These are phyloP conservation scores for Chalcis sispes DNA, from an alignment of 2,888 invertebrate species.

Conservation along the genomic window DNA sequence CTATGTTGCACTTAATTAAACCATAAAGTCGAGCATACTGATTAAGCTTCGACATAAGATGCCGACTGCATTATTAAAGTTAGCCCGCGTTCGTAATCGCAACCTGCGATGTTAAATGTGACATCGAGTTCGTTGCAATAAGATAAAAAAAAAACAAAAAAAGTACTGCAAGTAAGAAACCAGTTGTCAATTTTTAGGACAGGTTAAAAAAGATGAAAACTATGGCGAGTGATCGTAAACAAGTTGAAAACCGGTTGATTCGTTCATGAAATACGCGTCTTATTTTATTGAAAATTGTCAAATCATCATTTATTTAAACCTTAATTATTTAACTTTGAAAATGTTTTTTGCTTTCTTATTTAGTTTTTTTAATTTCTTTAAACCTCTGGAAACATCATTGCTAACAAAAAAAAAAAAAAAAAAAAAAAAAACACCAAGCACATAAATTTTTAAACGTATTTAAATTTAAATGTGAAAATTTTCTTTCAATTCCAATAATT, in stretches of 20 bases:
- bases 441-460: too few relatives aligned
- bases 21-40: constrained; percentile 55
- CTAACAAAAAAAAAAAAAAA: too few relatives aligned
- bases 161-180: not conserved
- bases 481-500: too few relatives aligned
- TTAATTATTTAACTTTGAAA: not conserved
- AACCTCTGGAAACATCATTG: too few relatives aligned
- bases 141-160: constrained; percentile 32
- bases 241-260: constrained; percentile 61
- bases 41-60: constrained; percentile 64
- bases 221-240: constrained; percentile 29
- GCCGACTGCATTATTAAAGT: constrained; percentile 59
- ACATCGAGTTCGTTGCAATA: constrained; percentile 60
- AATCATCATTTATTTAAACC: not conserved
- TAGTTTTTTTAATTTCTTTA: too few relatives aligned
- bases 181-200: constrained; percentile 41
- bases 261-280: constrained; percentile 45
- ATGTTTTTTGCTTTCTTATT: too few relatives aligned
- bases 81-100: constrained; percentile 64
- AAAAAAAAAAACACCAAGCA: too few relatives aligned
- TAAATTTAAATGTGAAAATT: too few relatives aligned
- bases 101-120: constrained; percentile 66
- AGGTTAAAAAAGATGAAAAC: constrained; percentile 47
- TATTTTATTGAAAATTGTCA: constrained; percentile 2
- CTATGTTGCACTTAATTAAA: constrained; percentile 33